Conservation (phyloP, 2,797 vertebrate species). For the Lacerta agilis region DNA sequence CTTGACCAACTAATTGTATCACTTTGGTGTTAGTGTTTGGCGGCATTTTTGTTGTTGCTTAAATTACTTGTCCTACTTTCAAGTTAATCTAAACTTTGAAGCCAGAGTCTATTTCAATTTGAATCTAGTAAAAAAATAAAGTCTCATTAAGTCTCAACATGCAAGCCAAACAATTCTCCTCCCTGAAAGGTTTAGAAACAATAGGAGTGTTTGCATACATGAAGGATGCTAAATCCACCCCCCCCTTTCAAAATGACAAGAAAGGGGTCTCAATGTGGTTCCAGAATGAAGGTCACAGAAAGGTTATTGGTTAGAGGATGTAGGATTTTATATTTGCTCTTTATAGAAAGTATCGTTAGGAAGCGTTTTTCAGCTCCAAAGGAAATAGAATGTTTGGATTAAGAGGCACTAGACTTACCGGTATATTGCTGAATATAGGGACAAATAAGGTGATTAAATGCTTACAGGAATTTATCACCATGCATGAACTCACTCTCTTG, state of each 20-base stretch:
- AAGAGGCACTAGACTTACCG: not conserved
- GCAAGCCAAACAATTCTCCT: not conserved
- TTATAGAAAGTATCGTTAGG: not conserved
- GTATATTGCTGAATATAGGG: fast-evolving
- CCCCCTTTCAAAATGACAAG: slow-evolving; percentile 32
- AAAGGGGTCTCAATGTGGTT: slow-evolving; percentile 42
- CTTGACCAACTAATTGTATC: fast-evolving
- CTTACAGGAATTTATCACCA: not conserved
- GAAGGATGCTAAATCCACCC: slow-evolving; percentile 6
- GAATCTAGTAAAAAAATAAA: fast-evolving
- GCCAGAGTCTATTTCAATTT: not conserved
- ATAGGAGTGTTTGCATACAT: slow-evolving; percentile 22
- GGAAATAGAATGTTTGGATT: fast-evolving
- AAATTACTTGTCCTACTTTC: not conserved
- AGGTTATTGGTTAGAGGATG: slow-evolving; percentile 62
- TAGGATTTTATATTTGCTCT: not conserved
- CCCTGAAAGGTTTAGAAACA: slow-evolving; percentile 11
- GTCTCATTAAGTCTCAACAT: fast-evolving
- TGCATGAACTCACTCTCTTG: not conserved
- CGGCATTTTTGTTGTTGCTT: fast-evolving
- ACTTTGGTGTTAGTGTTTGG: not conserved
- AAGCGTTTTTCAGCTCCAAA: fast-evolving
- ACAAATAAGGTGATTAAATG: fast-evolving
- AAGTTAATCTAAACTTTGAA: not conserved
- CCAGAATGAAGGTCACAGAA: slow-evolving; percentile 72